These are phyloP conservation scores for Herminia tarsipennalis DNA, from an alignment of 2,888 invertebrate species.

Conservation along the genomic window DNA sequence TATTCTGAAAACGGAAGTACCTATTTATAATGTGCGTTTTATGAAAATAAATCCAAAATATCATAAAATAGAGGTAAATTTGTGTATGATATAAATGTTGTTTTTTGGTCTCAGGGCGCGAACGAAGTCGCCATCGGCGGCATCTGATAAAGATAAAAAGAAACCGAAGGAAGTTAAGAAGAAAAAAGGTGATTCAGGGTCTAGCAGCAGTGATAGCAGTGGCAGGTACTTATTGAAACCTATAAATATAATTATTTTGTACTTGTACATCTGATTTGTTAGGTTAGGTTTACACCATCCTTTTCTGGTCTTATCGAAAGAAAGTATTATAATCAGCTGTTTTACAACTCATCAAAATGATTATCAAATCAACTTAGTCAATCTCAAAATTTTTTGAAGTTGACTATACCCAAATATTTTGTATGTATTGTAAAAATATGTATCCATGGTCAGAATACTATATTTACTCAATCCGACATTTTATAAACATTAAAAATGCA, in stretches of 20 bases:
- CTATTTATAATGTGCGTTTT: conserved; percentile 4
- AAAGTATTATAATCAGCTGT: no score
- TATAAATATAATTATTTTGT: not conserved
- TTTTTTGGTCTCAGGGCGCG: conserved; percentile 87
- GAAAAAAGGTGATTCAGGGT: conserved; percentile 90
- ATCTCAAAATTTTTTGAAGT: no score
- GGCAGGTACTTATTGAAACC: conserved; percentile 79
- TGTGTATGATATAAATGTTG: conserved; percentile 1
- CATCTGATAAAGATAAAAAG: conserved; percentile 90
- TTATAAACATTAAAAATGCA: no score
- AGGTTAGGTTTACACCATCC: conserved; percentile 26
- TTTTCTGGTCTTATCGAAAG: not conserved
- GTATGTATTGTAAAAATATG: no score
- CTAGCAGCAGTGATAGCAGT: conserved; percentile 93
- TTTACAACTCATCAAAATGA: no score
- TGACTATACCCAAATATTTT: no score
- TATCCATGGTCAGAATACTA: no score
- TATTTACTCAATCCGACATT: no score
- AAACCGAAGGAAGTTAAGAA: conserved; percentile 85
- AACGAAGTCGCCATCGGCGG: conserved; percentile 89
- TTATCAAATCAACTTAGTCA: no score
- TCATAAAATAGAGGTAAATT: not conserved
- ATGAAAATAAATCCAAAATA: no score
- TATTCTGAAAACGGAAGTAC: no score
- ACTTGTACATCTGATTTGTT: conserved; percentile 1